Evolutionary conservation across 1,140 invertebrate species (phyloP), one percentile per base, ranked within the genome.

Genomic region (Phymastichus coffea): DNA sequence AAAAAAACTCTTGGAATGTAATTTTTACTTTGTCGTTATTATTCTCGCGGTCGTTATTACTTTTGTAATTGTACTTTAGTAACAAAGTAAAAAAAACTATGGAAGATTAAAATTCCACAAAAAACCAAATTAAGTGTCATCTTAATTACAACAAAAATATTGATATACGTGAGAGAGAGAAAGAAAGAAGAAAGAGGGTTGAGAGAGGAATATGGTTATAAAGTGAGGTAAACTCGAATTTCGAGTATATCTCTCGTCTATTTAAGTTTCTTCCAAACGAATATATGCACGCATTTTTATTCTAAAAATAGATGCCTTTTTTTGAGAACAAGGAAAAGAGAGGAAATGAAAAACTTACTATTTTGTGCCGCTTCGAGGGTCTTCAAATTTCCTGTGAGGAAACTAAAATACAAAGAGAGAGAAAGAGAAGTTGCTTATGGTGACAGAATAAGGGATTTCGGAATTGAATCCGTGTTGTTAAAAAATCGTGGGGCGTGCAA

Each of bases 11-110:
- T 58, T 59, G 53, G 44, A 54, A 51, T 61, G 57, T 64, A 59
- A 64, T 60, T 61, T 60, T 38, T 65, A 63, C 53, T 61, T 57
- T 51, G 41, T 63, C 58, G 53, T 62, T 64, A 60, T 55, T 38
- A 54, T 62, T 69, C 54, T 63, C 54, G 47, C 58, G 41, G 46
- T 61, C 41, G 54, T 63, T 59, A 64, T 64, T 61, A 61, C 59
- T 61, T 63, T 61, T 66, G 55, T 62, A 63, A 63, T 60, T 63
- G n/a, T n/a, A 61, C 63, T 64, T 66, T 60, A 64, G 57, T 64
- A 60, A 64, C 63, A 60, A 64, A 64, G 57, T 60, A 60, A 64
- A 64, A 37, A n/a, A n/a, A n/a, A n/a, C n/a, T 54, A 53, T 57
- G 28, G 33, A 48, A 52, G 28, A 62, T 57, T 43, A 41, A 62